Conservation (phyloP, 2,888 invertebrate genomes). For the Caenorhabditis afra region DNA sequence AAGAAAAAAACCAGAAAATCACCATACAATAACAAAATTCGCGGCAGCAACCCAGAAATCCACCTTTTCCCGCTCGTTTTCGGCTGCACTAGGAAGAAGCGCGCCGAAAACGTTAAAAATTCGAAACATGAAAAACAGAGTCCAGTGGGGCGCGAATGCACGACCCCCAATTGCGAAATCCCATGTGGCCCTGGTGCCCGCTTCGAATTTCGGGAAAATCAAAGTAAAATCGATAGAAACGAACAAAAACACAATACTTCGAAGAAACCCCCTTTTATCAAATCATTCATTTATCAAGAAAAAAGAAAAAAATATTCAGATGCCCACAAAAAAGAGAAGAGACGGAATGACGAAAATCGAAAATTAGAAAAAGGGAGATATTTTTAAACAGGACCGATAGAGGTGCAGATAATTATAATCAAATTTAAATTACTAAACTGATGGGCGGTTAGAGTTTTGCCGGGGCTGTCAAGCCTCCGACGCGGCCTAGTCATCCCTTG, state of each 20-base stretch:
- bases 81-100: background rate
- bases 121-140: background rate
- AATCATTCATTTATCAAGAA: too few relatives aligned
- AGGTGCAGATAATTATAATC: background rate
- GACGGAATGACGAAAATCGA: too few relatives aligned
- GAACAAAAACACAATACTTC: background rate
- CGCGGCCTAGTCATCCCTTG: slow-evolving; percentile 62
- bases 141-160: slow-evolving; percentile 5
- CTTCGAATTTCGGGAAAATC: slow-evolving; percentile 8
- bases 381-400: too few relatives aligned
- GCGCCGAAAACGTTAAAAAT: background rate
- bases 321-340: too few relatives aligned
- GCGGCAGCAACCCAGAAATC: too few relatives aligned
- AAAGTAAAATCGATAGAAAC: slow-evolving; percentile 1
- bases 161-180: background rate
- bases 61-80: too few relatives aligned
- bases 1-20: too few relatives aligned
- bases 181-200: too few relatives aligned
- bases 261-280: background rate
- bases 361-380: too few relatives aligned
- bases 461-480: background rate
- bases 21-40: too few relatives aligned
- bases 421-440: background rate
- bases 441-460: slow-evolving; percentile 28
- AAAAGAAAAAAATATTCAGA: too few relatives aligned